phyloP scores from a whole-genome alignment of 2,888 invertebrate genomes.

The Xylophagus ater region DNA sequence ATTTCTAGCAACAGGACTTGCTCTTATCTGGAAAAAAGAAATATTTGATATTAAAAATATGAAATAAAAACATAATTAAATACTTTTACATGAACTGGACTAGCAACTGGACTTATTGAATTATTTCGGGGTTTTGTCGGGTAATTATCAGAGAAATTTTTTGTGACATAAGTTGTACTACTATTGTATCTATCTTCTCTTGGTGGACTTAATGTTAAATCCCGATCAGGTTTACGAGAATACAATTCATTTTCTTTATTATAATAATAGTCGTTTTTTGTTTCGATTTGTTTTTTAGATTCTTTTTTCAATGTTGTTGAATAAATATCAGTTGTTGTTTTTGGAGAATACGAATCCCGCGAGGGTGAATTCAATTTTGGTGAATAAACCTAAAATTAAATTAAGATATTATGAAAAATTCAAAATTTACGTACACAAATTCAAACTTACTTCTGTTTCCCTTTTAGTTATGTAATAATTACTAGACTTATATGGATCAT shows the following conservation, averaged over 20 bases:
- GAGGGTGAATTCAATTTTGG: slow-evolving; percentile 26
- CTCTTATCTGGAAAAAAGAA: slow-evolving; percentile 28
- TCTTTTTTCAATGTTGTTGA: slow-evolving; percentile 31
- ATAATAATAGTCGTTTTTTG: slow-evolving; percentile 35
- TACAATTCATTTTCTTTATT: slow-evolving; percentile 38
- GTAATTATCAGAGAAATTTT: slow-evolving; percentile 19
- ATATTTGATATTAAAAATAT: slow-evolving; percentile 19
- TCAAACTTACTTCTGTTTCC: slow-evolving; percentile 34
- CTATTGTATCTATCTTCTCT: slow-evolving; percentile 32
- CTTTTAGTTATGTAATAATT: slow-evolving; percentile 33
- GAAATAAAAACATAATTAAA: slow-evolving; percentile 4
- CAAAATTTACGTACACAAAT: slow-evolving; percentile 14
- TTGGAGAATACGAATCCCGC: slow-evolving; percentile 27
- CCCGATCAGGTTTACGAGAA: slow-evolving; percentile 26
- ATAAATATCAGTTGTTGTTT: slow-evolving; percentile 32
- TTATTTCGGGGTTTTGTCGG: slow-evolving; percentile 18
- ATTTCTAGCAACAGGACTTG: slow-evolving; percentile 33
- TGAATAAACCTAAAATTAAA: slow-evolving; percentile 11
- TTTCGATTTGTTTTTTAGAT: slow-evolving; percentile 20
- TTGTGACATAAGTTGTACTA: slow-evolving; percentile 18
- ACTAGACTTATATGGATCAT: slow-evolving; percentile 31
- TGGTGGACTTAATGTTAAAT: slow-evolving; percentile 31
- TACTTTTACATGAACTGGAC: slow-evolving; percentile 36
- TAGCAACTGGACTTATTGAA: slow-evolving; percentile 30
- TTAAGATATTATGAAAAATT: slow-evolving; percentile 1